Evolutionary conservation across 2,113 vertebrate species (phyloP).

Genomic region (Zapus hudsonius): DNA sequence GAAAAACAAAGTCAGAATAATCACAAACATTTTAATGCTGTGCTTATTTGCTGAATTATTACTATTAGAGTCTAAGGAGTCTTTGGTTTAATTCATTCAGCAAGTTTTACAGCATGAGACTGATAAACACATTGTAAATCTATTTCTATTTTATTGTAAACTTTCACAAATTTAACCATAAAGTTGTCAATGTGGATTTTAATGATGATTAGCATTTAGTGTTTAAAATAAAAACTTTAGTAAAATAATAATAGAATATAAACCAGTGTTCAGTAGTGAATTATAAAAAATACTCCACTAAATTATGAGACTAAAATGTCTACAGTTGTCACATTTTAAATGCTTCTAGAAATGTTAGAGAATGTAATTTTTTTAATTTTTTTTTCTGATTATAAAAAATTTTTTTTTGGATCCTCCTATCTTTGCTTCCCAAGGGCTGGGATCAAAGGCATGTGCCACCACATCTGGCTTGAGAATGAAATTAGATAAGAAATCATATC

Average conservation of each 20-base stretch:
- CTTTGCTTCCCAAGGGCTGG: too few species aligned
- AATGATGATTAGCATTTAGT: not conserved
- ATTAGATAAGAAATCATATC: not conserved
- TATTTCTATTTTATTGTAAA: not conserved
- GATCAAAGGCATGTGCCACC: too few species aligned
- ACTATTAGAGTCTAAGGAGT: not conserved
- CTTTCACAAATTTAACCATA: not conserved
- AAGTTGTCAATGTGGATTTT: not conserved
- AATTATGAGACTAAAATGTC: too few species aligned
- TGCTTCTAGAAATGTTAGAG: not conserved
- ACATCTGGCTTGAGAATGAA: too few species aligned
- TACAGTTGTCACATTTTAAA: not conserved
- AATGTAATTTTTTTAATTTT: too few species aligned
- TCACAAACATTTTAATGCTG: not conserved
- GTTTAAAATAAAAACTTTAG: not conserved
- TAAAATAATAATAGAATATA: slow-evolving; percentile 14
- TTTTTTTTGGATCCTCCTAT: too few species aligned
- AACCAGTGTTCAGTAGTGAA: not conserved
- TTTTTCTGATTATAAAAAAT: too few species aligned
- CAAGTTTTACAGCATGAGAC: not conserved
- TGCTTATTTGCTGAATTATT: not conserved
- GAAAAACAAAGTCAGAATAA: not conserved
- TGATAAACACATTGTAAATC: not conserved
- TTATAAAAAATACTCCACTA: not conserved
- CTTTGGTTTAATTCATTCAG: not conserved